These are phyloP conservation scores for Stenoptilia bipunctidactyla DNA, from an alignment of 2,888 invertebrate genomes.

Conservation along the genomic window DNA sequence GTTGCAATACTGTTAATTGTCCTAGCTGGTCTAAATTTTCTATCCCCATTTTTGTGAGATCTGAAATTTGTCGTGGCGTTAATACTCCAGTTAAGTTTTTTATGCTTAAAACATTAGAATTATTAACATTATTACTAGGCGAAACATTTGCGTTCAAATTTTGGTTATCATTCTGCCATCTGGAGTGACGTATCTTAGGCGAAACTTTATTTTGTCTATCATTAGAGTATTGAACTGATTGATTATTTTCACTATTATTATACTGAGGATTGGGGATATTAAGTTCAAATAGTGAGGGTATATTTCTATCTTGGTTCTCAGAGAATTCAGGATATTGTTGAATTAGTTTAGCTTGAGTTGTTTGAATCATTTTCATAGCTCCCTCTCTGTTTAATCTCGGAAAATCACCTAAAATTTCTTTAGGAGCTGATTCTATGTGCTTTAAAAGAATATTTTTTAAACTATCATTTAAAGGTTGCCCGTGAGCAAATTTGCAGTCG, in stretches of 20 bases:
- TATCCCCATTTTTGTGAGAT: conserved; percentile 71
- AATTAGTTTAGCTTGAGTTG: conserved; percentile 52
- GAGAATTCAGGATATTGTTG: conserved; percentile 47
- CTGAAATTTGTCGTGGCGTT: conserved; percentile 69
- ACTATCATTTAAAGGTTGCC: conserved; percentile 85
- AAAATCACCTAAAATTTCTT: conserved; percentile 92
- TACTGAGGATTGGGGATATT: conserved; percentile 50
- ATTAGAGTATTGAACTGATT: conserved; percentile 37
- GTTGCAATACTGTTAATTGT: conserved; percentile 71
- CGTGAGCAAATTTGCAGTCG: conserved; percentile 96
- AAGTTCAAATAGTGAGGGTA: conserved; percentile 60
- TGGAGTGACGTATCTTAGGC: conserved; percentile 58
- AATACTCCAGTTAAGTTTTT: conserved; percentile 71
- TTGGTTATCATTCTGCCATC: conserved; percentile 61
- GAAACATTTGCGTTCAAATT: conserved; percentile 33
- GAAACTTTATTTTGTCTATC: conserved; percentile 51
- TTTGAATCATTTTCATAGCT: conserved; percentile 72
- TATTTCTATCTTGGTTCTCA: conserved; percentile 42
- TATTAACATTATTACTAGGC: conserved; percentile 31
- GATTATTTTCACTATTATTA: conserved; percentile 27
- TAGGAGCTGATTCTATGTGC: conserved; percentile 91
- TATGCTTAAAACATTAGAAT: conserved; percentile 61
- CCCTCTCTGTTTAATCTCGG: conserved; percentile 85
- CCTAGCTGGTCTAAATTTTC: conserved; percentile 73
- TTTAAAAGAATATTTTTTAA: conserved; percentile 75